Base-by-base conservation (phyloP, 2,888 invertebrate species). In the Pandemis cinnamomeana region DNA sequence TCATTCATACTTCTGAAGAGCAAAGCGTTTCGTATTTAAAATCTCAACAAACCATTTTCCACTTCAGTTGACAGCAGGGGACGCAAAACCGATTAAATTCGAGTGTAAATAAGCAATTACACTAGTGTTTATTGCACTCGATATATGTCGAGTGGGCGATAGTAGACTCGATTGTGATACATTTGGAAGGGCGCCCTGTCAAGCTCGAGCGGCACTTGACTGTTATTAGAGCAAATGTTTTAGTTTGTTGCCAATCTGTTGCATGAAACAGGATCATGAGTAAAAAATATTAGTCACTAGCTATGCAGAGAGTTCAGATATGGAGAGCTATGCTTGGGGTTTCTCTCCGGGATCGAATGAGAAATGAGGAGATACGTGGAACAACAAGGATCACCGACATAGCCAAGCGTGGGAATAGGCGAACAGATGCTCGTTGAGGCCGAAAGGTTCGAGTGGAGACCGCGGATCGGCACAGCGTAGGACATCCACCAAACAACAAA, bases 101-200 rank as follows among this genome's bases (percentile, higher is more conserved):
- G 68, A 81, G 78, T 80, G 79, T 76, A 78, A 80, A 80, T 80
- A 80, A 76, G 78, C 79, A 78, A 81, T 81, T 78, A 78, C 77
- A 77, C 78, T 77, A 73, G 53, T 75, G 77, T 77, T 79, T 71
- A 70, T 72, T 27, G 61, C 66, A 70, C 67, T 51, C n/a, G 71
- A 61, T 46, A 44, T 60, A 58, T 58, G 58, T 71, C 74, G 72
- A 78, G 76, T 41, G 63, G 73, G 76, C 73, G 69, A 75, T 75
- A 42, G 51, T 46, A 58, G 66, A 48, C 42, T 72, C 48, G 63
- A 67, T 67, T 67, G 67, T 53, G 63, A 63, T 46, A 60, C 68
- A 75, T 67, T 63, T 27, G 27, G 27, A 36, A 72, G 75, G 74
- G 77, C 67, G 8, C 46, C 46, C 71, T 72, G 61, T 75, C 55